Evolutionary conservation across 2,113 vertebrate genomes (phyloP), one percentile per base, ranked within the genome.

Genomic region (Thomomys bottae): DNA sequence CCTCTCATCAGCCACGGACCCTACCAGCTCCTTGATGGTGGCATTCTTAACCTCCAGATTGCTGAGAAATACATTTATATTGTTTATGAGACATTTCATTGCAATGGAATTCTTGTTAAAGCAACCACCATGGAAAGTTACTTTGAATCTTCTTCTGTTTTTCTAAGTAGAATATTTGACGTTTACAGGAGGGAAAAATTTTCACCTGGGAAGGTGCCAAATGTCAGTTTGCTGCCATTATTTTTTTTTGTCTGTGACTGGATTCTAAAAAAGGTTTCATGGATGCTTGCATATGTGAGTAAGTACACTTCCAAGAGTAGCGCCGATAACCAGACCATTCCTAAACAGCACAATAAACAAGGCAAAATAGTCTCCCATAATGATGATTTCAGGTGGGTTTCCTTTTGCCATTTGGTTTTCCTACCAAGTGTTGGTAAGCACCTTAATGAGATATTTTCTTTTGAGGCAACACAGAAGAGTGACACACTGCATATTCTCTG

Each of bases 121-220:
- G 26, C 20, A 23, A 12, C n/a, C 30, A 32, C 18, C 49, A 57
- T 3, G 5, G 8, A 81, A 32, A 30, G 12, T 3, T 21, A 68
- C 20, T 11, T 38, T 30, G 8, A 34, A 54, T 54, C 11, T 4
- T n/a, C 2, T 73, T 87, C 32, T 78, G 15, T 36, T 85, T 78
- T 89, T 64, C 76, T 38, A 91, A 82, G 75, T 40, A n/a, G 20
- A 67, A 79, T 9, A 87, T 49, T 36, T 87, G 73, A 73, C 45
- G 85, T 73, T 92, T 84, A 57, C 42, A 84, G 11, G 49, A 15
- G 15, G 49, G 14, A 15, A 54, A 78, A 67, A 30, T 66, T 32
- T 71, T 18, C 26, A 45, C 3, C 11, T 42, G 8, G 36, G 57
- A 76, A 89, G 82, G 57, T 42, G 54, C 15, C 77, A 84, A 72